phyloP scores from a whole-genome alignment of 53 echinoderm and acorn worm genomes.

The Mesocentrotus franciscanus region DNA sequence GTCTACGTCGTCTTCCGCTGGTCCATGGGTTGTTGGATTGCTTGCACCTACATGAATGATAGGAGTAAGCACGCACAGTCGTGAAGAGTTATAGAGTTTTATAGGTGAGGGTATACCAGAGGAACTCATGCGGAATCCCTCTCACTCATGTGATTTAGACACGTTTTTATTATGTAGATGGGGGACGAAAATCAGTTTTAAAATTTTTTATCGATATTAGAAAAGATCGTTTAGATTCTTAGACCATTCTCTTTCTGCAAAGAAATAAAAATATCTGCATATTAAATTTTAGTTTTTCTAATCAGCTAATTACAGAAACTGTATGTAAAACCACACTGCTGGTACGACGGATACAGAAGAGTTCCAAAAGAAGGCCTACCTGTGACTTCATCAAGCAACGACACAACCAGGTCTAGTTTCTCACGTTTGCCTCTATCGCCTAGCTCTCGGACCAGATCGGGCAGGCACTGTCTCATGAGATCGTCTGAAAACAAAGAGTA shows the following conservation, averaged over 20 bases:
- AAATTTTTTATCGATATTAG: too few species aligned
- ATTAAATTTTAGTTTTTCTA: too few species aligned
- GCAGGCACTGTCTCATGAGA: slow-evolving; percentile 59
- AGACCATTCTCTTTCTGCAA: too few species aligned
- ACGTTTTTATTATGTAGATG: too few species aligned
- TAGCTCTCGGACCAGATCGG: slow-evolving; percentile 70
- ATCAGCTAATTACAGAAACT: too few species aligned
- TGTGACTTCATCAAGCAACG: too few species aligned
- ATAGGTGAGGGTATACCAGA: neutral
- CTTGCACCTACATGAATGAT: neutral
- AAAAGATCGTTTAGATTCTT: neutral
- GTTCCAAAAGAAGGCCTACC: neutral
- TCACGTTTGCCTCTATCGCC: slow-evolving; percentile 67
- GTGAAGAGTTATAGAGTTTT: neutral
- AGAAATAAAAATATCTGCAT: too few species aligned
- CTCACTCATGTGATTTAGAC: too few species aligned
- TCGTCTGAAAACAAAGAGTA: slow-evolving; percentile 74
- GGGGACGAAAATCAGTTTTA: too few species aligned
- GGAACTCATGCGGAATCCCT: too few species aligned
- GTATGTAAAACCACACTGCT: too few species aligned
- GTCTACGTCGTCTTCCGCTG: neutral
- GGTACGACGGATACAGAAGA: neutral
- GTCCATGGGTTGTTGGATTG: neutral
- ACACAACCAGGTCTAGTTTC: too few species aligned
- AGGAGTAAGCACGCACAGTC: neutral